Base-by-base conservation (phyloP, 2,797 vertebrate genomes). In the Mus minutoides region DNA sequence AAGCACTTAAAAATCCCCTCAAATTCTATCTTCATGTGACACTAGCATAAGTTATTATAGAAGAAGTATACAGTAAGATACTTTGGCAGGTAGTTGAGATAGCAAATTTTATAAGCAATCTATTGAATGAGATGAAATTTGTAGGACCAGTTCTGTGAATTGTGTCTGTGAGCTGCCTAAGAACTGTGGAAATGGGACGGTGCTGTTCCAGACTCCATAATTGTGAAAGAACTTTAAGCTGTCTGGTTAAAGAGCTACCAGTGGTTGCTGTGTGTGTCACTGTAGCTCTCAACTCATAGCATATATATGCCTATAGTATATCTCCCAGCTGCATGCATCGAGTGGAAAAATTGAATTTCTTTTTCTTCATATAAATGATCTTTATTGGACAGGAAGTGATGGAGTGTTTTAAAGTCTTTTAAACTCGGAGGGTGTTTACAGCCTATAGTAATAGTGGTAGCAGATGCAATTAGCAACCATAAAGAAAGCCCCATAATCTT, bases 111-210 rank as follows among this genome's bases (percentile, higher is more conserved):
- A 17, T 73, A 77, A 88, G 87, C 78, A 96, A 46, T 96, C 84
- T 97, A 76, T 96, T 97, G 96, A 85, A 96, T 97, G 90, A 96
- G 97, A 97, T 96, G 92, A n/a, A 93, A 97, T 97, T 98, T 97
- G 82, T 96, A 98, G 97, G 95, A 62, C 86, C 95, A 89, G 54
- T 94, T 76, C 96, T 60, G 92, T 95, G 73, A 95, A 83, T 79
- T 97, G 90, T 98, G 95, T 97, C 95, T 97, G 46, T 96, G 92
- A 95, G 77, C 90, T 96, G 96, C 95, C 52, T 94, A 88, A 97
- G 91, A 97, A 84, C 60, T 96, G n/a, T 88, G 94, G 93, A 97
- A 26, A 86, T 92, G 64, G 3, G n/a, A 54, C 1, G 75, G 64
- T 3, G 29, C 77, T 84, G 43, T 94, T 73, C 96, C 93, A 95